A percentile compares a stretch with the other conserved stretches of the same genome.
Conservation (phyloP, 2,113 vertebrate species). For the Merops nubicus region DNA sequence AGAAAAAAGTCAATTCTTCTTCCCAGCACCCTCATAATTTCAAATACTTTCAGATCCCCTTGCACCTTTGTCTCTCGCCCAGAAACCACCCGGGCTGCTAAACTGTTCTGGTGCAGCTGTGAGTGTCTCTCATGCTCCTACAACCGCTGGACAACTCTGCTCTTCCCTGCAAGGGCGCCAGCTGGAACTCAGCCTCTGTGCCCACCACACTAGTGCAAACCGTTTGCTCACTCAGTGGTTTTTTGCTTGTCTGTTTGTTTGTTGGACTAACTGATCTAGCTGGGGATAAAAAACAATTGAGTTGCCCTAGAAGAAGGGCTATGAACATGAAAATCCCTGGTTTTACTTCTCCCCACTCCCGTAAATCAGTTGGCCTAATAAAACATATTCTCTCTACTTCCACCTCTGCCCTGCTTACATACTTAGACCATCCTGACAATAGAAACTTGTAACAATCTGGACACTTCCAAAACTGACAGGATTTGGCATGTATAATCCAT, state of each 20-base stretch:
- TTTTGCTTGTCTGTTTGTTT: neutral
- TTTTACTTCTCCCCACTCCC: accelerated
- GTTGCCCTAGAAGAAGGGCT: neutral
- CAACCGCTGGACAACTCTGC: neutral
- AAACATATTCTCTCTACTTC: neutral
- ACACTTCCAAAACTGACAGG: neutral
- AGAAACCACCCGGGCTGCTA: neutral
- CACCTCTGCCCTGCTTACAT: neutral
- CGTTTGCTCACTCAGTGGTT: neutral
- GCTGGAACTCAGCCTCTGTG: neutral
- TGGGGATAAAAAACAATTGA: neutral
- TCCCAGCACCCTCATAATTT: neutral
- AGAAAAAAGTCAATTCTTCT: neutral
- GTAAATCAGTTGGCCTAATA: neutral
- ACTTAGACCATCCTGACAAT: neutral
- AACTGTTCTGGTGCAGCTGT: neutral
- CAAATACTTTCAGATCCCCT: neutral
- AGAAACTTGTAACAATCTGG: neutral
- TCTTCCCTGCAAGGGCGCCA: neutral
- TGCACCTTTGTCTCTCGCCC: accelerated
- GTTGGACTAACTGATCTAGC: neutral
- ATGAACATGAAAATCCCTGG: neutral
- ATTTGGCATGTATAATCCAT: neutral
- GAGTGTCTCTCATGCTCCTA: neutral
- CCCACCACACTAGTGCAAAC: neutral